phyloP scores from a whole-genome alignment of 1,140 invertebrate species.

The Caenorhabditis elegans region DNA sequence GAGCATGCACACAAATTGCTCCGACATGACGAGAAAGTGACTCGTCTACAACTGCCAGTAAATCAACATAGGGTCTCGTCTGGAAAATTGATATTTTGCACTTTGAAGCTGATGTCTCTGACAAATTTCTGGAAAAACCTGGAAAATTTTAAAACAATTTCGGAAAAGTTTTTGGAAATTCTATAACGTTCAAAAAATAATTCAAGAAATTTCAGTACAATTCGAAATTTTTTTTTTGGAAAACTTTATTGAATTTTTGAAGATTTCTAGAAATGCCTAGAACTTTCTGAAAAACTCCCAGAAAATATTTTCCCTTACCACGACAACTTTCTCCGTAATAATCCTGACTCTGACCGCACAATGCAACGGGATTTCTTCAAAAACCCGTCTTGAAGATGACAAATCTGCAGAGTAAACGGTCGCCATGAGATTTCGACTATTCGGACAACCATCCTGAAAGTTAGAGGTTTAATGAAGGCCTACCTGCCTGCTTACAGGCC shows the following conservation, averaged over 20 bases:
- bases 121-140: no score
- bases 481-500: no score
- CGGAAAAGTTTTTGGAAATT: not conserved
- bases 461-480: no score
- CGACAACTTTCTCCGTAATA: not conserved
- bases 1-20: conserved; percentile 41
- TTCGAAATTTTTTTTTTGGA: no score
- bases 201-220: no score
- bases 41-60: conserved; percentile 45
- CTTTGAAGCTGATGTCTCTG: no score
- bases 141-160: no score
- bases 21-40: conserved; percentile 19
- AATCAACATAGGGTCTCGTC: conserved; percentile 49
- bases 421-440: conserved; percentile 25
- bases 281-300: no score
- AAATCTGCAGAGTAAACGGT: not conserved
- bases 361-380: conserved; percentile 12
- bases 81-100: not conserved
- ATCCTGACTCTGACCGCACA: not conserved
- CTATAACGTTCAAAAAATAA: no score
- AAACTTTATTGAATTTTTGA: no score
- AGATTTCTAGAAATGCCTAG: no score
- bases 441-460: conserved; percentile 6
- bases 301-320: no score
- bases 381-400: not conserved